Evolutionary conservation across 2,888 invertebrate species (phyloP).

Genomic region (Scaeva pyrastri): DNA sequence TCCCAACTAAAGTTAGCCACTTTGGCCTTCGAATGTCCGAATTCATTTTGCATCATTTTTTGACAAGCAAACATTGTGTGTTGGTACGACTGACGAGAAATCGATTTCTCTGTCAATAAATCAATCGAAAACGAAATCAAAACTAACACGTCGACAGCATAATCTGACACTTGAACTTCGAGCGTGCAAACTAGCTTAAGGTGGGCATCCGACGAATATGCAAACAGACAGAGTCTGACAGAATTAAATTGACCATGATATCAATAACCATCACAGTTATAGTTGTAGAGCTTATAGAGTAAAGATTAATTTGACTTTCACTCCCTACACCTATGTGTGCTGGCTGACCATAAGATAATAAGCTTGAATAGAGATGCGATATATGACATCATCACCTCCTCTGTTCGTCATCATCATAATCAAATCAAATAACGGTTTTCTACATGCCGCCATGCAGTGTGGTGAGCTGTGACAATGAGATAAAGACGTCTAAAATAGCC

Average conservation of each 20-base stretch:
- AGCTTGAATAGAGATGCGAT: neutral
- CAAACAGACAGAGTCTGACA: neutral
- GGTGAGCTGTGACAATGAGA: constrained; percentile 3
- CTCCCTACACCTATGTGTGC: neutral
- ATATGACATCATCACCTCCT: constrained; percentile 48
- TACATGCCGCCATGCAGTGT: no score
- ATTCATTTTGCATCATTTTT: constrained; percentile 38
- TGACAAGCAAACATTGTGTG: constrained; percentile 5
- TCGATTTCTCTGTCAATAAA: constrained; percentile 30
- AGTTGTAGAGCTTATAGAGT: neutral
- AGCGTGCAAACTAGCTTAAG: constrained; percentile 6
- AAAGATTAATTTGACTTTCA: constrained; percentile 48
- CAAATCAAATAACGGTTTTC: constrained; percentile 39
- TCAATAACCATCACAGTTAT: no score
- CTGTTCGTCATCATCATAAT: neutral
- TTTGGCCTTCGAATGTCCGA: constrained; percentile 13
- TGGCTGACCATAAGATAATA: no score
- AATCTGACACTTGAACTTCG: constrained; percentile 53
- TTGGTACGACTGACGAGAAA: neutral
- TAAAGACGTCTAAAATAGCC: constrained; percentile 36
- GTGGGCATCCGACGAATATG: neutral
- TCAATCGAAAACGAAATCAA: constrained; percentile 37
- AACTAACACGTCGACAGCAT: no score
- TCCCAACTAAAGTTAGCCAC: constrained; percentile 25
- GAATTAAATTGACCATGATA: constrained; percentile 17